phyloP scores from a whole-genome alignment of 2,888 invertebrate genomes.

The Cerceris rybyensis region DNA sequence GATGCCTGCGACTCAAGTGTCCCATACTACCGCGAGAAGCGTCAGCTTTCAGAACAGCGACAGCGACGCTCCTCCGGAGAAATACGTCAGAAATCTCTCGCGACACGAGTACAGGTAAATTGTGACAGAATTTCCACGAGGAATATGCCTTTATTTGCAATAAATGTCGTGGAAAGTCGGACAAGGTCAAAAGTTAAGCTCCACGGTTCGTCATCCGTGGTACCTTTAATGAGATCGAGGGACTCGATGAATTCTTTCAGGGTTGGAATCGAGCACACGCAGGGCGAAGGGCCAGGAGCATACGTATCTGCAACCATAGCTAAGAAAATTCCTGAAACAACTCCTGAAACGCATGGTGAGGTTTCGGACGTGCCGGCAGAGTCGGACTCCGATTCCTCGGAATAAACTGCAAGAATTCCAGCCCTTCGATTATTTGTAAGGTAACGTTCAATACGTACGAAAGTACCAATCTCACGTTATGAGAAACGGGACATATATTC shows the following conservation, averaged over 20 bases:
- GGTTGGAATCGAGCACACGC: constrained; percentile 95
- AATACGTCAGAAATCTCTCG: constrained; percentile 98
- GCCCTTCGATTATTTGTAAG: constrained; percentile 18
- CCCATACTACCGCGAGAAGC: constrained; percentile 97
- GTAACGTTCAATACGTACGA: constrained; percentile 36
- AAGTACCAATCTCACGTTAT: constrained; percentile 1
- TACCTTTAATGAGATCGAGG: too few relatives aligned
- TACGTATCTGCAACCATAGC: constrained; percentile 86
- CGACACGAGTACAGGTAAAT: constrained; percentile 94
- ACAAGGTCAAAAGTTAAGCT: too few relatives aligned
- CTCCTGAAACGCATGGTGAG: constrained; percentile 75
- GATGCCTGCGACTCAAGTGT: constrained; percentile 98
- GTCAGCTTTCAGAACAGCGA: constrained; percentile 94
- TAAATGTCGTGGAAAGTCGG: too few relatives aligned
- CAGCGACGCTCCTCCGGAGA: constrained; percentile 96
- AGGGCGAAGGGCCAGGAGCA: constrained; percentile 87
- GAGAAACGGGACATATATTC: constrained; percentile 10
- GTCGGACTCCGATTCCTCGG: constrained; percentile 84
- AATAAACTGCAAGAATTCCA: constrained; percentile 72
- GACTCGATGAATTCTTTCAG: constrained; percentile 78
- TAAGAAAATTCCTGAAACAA: constrained; percentile 77
- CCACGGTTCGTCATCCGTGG: too few relatives aligned
- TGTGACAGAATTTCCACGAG: background rate
- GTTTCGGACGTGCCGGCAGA: constrained; percentile 81
- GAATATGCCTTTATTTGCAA: too few relatives aligned